These are phyloP conservation scores for Drosophila neocordata DNA, from an alignment of 1,140 invertebrate genomes.

Conservation along the genomic window DNA sequence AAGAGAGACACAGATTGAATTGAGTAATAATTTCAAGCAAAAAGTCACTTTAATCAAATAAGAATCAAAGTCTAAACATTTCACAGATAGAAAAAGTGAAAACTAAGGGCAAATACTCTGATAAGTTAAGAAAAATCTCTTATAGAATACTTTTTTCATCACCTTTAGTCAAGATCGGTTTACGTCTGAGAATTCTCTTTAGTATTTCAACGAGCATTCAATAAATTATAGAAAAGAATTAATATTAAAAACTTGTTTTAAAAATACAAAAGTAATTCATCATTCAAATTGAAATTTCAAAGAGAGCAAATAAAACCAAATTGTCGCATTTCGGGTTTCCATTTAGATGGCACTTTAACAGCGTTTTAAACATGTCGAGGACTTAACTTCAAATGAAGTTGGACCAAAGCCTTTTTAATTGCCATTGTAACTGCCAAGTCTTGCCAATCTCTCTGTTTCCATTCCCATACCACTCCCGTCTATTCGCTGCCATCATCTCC, in stretches of 20 bases:
- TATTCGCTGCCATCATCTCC: background rate
- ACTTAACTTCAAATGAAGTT: slow-evolving; percentile 36
- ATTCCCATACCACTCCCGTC: background rate
- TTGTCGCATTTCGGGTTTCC: background rate
- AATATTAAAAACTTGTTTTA: too few relatives aligned
- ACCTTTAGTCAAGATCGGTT: too few relatives aligned
- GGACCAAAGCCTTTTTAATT: slow-evolving; percentile 52
- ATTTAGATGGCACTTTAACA: slow-evolving; percentile 15
- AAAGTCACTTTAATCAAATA: background rate
- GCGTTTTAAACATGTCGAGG: slow-evolving; percentile 21
- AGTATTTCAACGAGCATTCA: too few relatives aligned
- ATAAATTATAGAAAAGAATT: too few relatives aligned
- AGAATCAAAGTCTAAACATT: background rate
- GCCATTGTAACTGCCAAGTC: slow-evolving; percentile 47
- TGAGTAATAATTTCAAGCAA: background rate
- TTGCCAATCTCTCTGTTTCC: slow-evolving; percentile 3
- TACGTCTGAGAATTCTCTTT: too few relatives aligned
- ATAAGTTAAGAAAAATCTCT: background rate
- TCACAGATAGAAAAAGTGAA: background rate
- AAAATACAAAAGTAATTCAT: background rate
- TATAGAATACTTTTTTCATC: too few relatives aligned
- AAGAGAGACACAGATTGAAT: too few relatives aligned
- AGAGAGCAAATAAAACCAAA: background rate
- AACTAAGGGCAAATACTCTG: background rate
- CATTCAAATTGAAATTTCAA: background rate